A percentile compares a stretch with the other conserved stretches of the same genome.
Conservation (phyloP, 92 coral and sea anemone species). For the Blastomussa wellsi region DNA sequence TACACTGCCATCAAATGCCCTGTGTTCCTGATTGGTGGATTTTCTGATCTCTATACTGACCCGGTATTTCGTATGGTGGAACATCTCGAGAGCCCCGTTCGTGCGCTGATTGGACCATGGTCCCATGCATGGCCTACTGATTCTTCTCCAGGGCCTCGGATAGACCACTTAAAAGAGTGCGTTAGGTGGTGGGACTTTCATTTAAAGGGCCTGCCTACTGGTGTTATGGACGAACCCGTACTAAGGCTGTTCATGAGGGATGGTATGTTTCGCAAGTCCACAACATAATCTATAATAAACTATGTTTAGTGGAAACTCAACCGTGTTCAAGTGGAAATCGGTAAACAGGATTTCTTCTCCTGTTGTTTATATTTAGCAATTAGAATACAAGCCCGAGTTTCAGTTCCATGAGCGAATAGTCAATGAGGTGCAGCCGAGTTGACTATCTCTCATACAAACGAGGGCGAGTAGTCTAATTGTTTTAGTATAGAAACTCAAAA, state of each 20-base stretch:
- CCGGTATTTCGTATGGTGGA: conserved; percentile 76
- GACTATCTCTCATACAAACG: too few relatives aligned
- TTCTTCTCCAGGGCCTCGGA: conserved; percentile 68
- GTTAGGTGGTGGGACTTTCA: conserved; percentile 80
- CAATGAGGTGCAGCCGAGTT: too few relatives aligned
- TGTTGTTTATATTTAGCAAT: too few relatives aligned
- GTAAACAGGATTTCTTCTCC: too few relatives aligned
- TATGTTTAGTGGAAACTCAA: too few relatives aligned
- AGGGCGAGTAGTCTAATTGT: too few relatives aligned
- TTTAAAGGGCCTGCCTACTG: conserved; percentile 67
- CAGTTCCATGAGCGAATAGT: too few relatives aligned
- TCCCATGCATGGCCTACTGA: conserved; percentile 69
- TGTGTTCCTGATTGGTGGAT: conserved; percentile 76
- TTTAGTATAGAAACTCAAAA: too few relatives aligned
- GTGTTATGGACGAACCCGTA: conserved; percentile 67
- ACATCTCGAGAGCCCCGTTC: conserved; percentile 60
- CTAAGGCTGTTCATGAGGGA: conserved; percentile 63
- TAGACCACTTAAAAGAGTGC: conserved; percentile 68
- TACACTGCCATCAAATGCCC: conserved; percentile 64
- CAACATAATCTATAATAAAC: neutral
- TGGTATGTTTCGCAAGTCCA: conserved; percentile 40
- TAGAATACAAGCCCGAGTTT: too few relatives aligned
- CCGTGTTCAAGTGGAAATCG: too few relatives aligned
- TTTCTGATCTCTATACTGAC: conserved; percentile 68
- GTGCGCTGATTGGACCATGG: conserved; percentile 77